phyloP scores from a whole-genome alignment of 2,888 invertebrate genomes.

The Pseudeuparius sepicola region DNA sequence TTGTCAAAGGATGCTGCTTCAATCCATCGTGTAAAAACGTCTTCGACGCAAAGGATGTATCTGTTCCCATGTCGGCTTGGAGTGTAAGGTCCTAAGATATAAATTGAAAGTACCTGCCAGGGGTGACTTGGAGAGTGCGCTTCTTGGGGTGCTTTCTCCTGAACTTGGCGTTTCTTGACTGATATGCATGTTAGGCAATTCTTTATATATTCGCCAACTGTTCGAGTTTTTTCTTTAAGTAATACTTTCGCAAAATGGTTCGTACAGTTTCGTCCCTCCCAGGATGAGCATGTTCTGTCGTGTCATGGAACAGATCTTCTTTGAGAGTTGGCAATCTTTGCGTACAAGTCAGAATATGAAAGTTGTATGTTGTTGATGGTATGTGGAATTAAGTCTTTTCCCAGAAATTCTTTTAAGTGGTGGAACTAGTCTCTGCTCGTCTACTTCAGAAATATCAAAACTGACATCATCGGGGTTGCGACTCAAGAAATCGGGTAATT shows the following conservation, averaged over 20 bases:
- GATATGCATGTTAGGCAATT: slow-evolving; percentile 5
- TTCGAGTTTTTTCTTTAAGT: too few species aligned
- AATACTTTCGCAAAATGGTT: too few species aligned
- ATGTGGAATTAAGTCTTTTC: neutral
- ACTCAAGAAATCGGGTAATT: slow-evolving; percentile 18
- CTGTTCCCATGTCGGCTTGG: slow-evolving; percentile 1
- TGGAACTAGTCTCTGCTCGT: too few species aligned
- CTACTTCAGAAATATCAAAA: slow-evolving; percentile 1
- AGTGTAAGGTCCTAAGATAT: slow-evolving; percentile 11
- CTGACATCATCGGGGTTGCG: too few species aligned
- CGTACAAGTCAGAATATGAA: too few species aligned
- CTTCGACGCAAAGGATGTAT: slow-evolving; percentile 9
- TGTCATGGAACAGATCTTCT: neutral
- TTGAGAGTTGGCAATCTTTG: too few species aligned
- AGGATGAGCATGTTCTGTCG: slow-evolving; percentile 1
- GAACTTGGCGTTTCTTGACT: neutral
- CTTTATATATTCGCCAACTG: slow-evolving; percentile 5
- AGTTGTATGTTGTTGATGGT: neutral
- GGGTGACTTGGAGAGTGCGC: slow-evolving; percentile 8
- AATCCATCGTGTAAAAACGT: slow-evolving; percentile 11
- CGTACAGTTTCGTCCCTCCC: slow-evolving; percentile 7
- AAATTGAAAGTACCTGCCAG: slow-evolving; percentile 6
- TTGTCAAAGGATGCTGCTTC: slow-evolving; percentile 2
- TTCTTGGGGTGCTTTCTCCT: slow-evolving; percentile 2
- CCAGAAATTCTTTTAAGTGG: too few species aligned